These are phyloP conservation scores for Xenopus borealis DNA, from an alignment of 2,113 vertebrate genomes.

Conservation along the genomic window DNA sequence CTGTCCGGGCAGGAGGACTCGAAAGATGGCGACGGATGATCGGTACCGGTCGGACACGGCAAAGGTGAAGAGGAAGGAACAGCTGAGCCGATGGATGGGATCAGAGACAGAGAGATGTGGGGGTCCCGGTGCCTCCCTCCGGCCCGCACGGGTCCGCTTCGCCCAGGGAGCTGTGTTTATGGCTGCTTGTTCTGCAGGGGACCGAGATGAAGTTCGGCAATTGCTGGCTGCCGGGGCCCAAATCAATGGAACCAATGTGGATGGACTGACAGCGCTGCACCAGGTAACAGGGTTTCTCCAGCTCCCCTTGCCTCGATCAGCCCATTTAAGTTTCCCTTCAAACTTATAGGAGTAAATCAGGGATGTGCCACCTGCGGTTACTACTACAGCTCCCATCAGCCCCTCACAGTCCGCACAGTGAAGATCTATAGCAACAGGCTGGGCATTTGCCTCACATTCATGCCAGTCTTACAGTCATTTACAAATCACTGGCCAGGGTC, in stretches of 20 bases:
- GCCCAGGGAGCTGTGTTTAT: slow-evolving; percentile 79
- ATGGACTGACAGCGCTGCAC: slow-evolving; percentile 76
- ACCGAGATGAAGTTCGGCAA: slow-evolving; percentile 73
- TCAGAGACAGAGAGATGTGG: slow-evolving; percentile 69
- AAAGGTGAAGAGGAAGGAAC: slow-evolving; percentile 74
- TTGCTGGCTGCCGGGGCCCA: slow-evolving; percentile 73
- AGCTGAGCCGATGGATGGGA: slow-evolving; percentile 72
- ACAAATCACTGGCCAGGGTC: background rate
- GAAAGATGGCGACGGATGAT: slow-evolving; percentile 82
- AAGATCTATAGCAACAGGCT: background rate
- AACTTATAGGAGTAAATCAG: background rate
- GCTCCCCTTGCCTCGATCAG: no score
- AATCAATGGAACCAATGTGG: slow-evolving; percentile 78
- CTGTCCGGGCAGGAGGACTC: slow-evolving; percentile 34
- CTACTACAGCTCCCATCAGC: background rate
- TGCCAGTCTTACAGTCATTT: no score
- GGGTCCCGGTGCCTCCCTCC: slow-evolving; percentile 48
- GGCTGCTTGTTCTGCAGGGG: slow-evolving; percentile 78
- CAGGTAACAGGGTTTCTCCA: slow-evolving; percentile 57
- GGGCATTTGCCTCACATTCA: background rate
- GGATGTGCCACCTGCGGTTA: no score
- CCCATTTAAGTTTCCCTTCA: background rate
- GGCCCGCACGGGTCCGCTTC: slow-evolving; percentile 69
- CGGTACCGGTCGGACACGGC: slow-evolving; percentile 78
- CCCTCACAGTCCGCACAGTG: background rate